Conservation (phyloP, 2,888 invertebrate species). For the Panzeria rudis region DNA sequence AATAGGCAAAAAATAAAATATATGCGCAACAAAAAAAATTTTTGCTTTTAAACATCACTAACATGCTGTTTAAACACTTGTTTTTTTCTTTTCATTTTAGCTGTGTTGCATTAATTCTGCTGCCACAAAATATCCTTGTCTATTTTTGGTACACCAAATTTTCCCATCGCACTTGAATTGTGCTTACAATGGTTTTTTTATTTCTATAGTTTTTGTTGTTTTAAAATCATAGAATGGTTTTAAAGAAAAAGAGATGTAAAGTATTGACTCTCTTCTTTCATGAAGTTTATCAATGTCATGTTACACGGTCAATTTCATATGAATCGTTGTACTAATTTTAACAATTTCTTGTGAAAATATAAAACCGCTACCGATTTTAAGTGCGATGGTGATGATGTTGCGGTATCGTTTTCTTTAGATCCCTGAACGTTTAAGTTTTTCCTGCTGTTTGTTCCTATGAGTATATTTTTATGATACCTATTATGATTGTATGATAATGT, state of each 20-base stretch:
- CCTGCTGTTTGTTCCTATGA: conserved; percentile 38
- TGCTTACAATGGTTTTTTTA: conserved; percentile 3
- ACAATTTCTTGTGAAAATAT: conserved; percentile 71
- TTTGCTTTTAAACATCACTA: conserved; percentile 63
- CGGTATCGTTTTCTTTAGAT: conserved; percentile 62
- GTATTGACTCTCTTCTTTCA: conserved; percentile 50
- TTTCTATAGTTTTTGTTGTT: conserved; percentile 34
- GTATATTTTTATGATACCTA: conserved; percentile 63
- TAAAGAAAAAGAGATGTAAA: neutral
- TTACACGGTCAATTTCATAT: conserved; percentile 72
- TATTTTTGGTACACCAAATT: conserved; percentile 50
- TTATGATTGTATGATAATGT: conserved; percentile 73
- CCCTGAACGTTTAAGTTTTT: conserved; percentile 17
- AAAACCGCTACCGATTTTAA: conserved; percentile 69
- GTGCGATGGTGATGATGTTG: conserved; percentile 41
- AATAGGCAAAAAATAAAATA: neutral
- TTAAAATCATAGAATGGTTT: conserved; percentile 22
- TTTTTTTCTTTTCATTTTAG: conserved; percentile 60
- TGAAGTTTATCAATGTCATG: conserved; percentile 72
- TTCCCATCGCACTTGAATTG: conserved; percentile 64
- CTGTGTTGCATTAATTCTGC: conserved; percentile 41
- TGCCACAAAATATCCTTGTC: conserved; percentile 28
- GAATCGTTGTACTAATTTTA: conserved; percentile 72
- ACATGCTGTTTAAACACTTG: conserved; percentile 73
- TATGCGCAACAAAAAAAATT: conserved; percentile 33